Percentiles rank a stretch among this genome's conserved stretches.
Evolutionary conservation across 2,888 invertebrate genomes (phyloP).

Genomic region (Drosophila phalerata): DNA sequence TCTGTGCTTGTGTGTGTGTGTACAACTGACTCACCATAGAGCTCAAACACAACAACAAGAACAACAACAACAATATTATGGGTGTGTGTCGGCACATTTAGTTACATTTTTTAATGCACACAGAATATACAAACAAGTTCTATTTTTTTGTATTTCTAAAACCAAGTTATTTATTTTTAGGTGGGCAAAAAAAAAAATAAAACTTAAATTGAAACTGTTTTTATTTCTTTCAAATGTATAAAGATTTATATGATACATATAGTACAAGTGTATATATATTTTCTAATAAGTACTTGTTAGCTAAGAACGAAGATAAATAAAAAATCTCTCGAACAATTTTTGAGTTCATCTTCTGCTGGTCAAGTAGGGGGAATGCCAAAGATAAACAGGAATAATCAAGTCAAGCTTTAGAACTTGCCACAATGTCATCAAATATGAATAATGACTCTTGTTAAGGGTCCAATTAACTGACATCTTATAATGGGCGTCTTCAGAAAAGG

Average conservation of each 20-base stretch:
- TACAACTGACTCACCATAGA: constrained; percentile 42
- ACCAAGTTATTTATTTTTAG: constrained; percentile 52
- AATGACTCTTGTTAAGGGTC: constrained; percentile 38
- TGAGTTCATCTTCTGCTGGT: constrained; percentile 3
- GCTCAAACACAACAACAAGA: constrained; percentile 21
- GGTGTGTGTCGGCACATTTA: constrained; percentile 57
- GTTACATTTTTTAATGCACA: constrained; percentile 71
- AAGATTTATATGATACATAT: constrained; percentile 2
- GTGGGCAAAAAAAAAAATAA: constrained; percentile 36
- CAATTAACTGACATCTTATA: constrained; percentile 58
- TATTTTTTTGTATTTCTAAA: constrained; percentile 46
- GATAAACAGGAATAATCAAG: constrained; percentile 23
- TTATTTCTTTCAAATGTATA: constrained; percentile 7
- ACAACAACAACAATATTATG: constrained; percentile 15
- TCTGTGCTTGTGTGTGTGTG: constrained; percentile 20
- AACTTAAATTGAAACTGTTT: constrained; percentile 52
- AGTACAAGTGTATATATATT: background rate
- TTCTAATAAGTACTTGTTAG: constrained; percentile 2
- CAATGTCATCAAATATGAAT: constrained; percentile 53
- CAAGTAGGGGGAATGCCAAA: background rate
- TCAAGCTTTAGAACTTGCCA: constrained; percentile 17
- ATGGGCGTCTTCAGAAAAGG: constrained; percentile 28
- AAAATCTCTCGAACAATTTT: background rate
- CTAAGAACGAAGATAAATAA: background rate
- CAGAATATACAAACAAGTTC: constrained; percentile 47